A percentile compares a stretch with the other conserved stretches of the same genome.
Evolutionary conservation across 2,113 vertebrate species (phyloP).

Genomic region (Alces alces): DNA sequence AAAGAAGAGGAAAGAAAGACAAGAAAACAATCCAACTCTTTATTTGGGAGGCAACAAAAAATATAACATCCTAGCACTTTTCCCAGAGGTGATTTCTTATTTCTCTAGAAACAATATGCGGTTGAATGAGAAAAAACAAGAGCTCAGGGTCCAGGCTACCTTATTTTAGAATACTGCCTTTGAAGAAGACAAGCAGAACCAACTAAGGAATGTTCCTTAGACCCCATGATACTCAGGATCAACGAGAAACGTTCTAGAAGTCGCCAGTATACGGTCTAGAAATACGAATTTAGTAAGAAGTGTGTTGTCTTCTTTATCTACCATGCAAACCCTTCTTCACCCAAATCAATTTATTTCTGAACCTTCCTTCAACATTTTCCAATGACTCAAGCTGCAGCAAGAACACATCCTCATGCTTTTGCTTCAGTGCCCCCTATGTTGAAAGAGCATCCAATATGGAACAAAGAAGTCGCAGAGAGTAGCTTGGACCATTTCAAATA

Average conservation of each 20-base stretch:
- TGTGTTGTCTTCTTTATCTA: neutral
- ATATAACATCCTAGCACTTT: neutral
- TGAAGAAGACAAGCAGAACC: neutral
- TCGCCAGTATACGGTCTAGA: neutral
- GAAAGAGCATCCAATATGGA: neutral
- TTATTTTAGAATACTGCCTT: neutral
- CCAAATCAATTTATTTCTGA: neutral
- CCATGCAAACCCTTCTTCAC: neutral
- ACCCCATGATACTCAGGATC: neutral
- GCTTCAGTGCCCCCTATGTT: no score
- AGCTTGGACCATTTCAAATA: neutral
- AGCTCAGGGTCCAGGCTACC: neutral
- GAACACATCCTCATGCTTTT: no score
- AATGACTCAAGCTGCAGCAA: neutral
- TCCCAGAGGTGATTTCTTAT: neutral
- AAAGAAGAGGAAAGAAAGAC: neutral
- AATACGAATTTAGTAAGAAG: neutral
- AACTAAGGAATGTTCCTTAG: neutral
- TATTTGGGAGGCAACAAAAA: neutral
- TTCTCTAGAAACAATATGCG: neutral
- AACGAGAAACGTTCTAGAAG: neutral
- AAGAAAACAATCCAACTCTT: neutral
- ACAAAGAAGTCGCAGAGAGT: neutral
- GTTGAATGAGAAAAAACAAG: neutral
- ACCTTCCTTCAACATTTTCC: neutral